A percentile compares a stretch with the other conserved stretches of the same genome.
Evolutionary conservation across 2,113 vertebrate species (phyloP).

Genomic region (Murina feae): DNA sequence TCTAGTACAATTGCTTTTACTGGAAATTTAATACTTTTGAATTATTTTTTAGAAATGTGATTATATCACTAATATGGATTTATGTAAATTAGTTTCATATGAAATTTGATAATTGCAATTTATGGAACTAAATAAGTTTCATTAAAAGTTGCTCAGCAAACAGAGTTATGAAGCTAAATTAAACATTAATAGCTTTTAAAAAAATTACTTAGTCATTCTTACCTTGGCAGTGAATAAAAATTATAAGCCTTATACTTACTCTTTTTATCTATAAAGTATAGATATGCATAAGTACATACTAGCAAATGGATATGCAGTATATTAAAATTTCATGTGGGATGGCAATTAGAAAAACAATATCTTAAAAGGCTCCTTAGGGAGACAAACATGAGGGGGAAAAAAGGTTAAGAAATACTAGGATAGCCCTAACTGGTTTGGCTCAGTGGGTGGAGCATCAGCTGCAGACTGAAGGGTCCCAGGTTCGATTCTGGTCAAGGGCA

Average conservation of each 20-base stretch:
- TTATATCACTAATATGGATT: slow-evolving; percentile 12
- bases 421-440: too few relatives aligned
- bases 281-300: neutral
- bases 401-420: neutral
- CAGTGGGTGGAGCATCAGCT: too few relatives aligned
- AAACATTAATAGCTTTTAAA: slow-evolving; percentile 20
- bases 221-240: neutral
- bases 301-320: neutral
- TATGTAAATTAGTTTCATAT: slow-evolving; percentile 32
- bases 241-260: neutral
- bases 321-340: neutral
- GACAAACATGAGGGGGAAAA: neutral
- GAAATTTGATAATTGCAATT: slow-evolving; percentile 25
- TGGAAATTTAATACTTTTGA: slow-evolving; percentile 17
- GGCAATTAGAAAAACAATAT: neutral
- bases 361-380: neutral
- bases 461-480: too few relatives aligned
- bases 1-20: neutral
- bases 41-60: slow-evolving; percentile 11
- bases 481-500: too few relatives aligned
- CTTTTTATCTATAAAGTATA: neutral
- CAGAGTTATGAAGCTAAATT: slow-evolving; percentile 25
- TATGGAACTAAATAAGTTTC: neutral
- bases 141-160: slow-evolving; percentile 19
- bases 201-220: neutral